Base-by-base conservation (phyloP, 2,113 vertebrate genomes). In the Mus musculus region DNA sequence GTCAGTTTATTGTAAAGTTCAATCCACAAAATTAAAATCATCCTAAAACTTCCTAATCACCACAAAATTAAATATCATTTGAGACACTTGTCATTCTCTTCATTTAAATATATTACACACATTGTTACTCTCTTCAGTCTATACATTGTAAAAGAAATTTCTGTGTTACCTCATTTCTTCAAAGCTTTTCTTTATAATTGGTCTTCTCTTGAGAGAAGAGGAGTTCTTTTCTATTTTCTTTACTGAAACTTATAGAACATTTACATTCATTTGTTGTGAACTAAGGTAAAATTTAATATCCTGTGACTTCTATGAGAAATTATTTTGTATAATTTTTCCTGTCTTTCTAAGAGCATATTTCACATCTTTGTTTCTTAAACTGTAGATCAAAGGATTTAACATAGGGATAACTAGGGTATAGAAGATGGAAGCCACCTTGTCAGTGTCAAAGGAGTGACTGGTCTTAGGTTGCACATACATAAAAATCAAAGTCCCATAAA, bases 311-410 rank as follows among this genome's bases (percentile, higher is more conserved):
- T 67, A 94, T 75, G n/a, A 22, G 49, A 86, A 90, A 4, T 69
- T 22, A 42, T 33, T 86, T 11, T 3, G 4, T 28, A 93, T 1
- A 1, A 36, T 86, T 89, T 63, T 69, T 65, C 33, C 91, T 6
- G 17, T 16, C 5, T 39, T 92, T 7, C 73, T 30, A 11, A 89
- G 1, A 2, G 78, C 93, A 42, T 39, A 39, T 72, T 96, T 97
- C 75, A 95, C 93, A 89, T 97, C 96, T 76, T 96, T 95, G 36
- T 96, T 95, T 33, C 89, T 94, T 19, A 97, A 89, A 39, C 93
- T 95, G 2, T 97, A 97, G 17, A 93, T 93, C 39, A 97, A 90
- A 0, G 95, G 91, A 65, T 97, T 97, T 26, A 97, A 76, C 89
- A 94, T 87, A 1, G 96, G 94, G 9, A 89, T 95, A 6, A 95